A percentile compares a stretch with the other conserved stretches of the same genome.
Conservation (phyloP, 2,797 vertebrate species). For the Rhincodon typus region DNA sequence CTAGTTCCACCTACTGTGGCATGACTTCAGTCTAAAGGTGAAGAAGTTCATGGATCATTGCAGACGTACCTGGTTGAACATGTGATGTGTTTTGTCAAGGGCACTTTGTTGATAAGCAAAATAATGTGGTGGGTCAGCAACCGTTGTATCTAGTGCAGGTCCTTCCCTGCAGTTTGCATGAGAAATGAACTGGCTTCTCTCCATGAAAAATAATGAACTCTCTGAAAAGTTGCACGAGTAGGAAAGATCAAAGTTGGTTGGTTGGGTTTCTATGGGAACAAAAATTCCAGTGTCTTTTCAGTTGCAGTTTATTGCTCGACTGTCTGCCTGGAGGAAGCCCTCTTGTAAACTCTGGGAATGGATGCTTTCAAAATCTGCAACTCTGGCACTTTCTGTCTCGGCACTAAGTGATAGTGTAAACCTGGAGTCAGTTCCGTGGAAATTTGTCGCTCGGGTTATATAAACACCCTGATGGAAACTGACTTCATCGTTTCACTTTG, state of each 20-base stretch:
- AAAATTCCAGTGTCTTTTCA: neutral
- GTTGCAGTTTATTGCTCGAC: neutral
- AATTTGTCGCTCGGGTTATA: neutral
- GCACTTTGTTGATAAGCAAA: neutral
- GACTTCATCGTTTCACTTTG: too few species aligned
- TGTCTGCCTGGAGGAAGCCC: neutral
- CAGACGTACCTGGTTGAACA: neutral
- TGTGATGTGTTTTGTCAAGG: neutral
- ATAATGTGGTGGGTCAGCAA: neutral
- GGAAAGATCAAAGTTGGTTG: neutral
- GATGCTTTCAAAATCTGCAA: neutral
- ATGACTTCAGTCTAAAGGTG: neutral
- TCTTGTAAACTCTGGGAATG: neutral
- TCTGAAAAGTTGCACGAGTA: neutral
- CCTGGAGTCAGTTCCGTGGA: neutral
- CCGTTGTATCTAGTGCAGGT: neutral
- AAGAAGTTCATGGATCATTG: neutral
- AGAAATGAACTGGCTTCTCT: neutral
- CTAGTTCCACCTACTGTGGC: neutral
- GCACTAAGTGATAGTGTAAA: neutral
- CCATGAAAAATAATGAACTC: neutral
- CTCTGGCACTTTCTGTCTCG: neutral
- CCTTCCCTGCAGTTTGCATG: neutral
- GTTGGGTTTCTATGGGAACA: neutral
- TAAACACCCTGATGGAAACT: too few species aligned